A percentile compares a stretch with the other conserved stretches of the same genome.
These are phyloP conservation scores for Lamellibrachia columna DNA, from an alignment of 2,888 invertebrate genomes.

Conservation along the genomic window DNA sequence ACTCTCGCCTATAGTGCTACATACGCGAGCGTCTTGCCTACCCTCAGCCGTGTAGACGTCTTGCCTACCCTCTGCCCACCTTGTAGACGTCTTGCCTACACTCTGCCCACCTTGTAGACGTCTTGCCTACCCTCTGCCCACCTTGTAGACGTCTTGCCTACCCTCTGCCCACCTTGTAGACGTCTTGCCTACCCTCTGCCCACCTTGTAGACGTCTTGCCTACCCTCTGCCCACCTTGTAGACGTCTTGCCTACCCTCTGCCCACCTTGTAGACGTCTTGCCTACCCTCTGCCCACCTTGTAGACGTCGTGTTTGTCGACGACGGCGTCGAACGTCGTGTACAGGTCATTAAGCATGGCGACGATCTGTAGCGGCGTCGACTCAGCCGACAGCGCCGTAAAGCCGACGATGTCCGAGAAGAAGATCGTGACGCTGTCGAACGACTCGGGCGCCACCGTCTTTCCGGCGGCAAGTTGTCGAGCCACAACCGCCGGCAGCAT, in stretches of 20 bases:
- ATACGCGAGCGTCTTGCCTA: too few species aligned
- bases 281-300: slow-evolving; percentile 28
- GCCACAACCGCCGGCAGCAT: slow-evolving; percentile 53
- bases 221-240: too few species aligned
- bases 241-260: too few species aligned
- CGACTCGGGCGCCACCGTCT: slow-evolving; percentile 43
- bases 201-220: too few species aligned
- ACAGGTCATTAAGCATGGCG: slow-evolving; percentile 39
- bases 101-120: slow-evolving; percentile 37
- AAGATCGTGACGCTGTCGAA: slow-evolving; percentile 46
- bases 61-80: too few species aligned
- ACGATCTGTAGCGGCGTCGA: slow-evolving; percentile 40
- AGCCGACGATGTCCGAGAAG: slow-evolving; percentile 47
- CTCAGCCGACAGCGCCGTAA: slow-evolving; percentile 37
- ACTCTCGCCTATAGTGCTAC: too few species aligned
- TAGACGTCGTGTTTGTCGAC: slow-evolving; percentile 40
- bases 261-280: too few species aligned
- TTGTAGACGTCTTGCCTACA: too few species aligned
- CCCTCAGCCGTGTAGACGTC: too few species aligned
- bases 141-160: too few species aligned
- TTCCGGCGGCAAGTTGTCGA: slow-evolving; percentile 42
- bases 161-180: background rate
- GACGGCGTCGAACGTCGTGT: slow-evolving; percentile 37
- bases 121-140: slow-evolving; percentile 9
- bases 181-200: too few species aligned